Evolutionary conservation across 1,140 invertebrate species (phyloP), one percentile per base, ranked within the genome.

Genomic region (Riptortus pedestris): DNA sequence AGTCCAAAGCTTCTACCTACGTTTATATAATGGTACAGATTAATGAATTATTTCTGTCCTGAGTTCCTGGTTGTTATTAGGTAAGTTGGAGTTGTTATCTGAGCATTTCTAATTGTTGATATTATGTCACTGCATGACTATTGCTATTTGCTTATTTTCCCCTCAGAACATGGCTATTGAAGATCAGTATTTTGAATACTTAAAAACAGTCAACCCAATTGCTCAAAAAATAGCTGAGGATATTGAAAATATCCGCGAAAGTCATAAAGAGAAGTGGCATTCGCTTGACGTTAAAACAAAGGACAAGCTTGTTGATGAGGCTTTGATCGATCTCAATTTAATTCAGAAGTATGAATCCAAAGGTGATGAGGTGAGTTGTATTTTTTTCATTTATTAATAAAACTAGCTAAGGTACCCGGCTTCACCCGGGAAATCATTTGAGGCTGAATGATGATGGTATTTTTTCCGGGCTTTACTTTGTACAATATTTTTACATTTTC

Each of bases 251-350:
- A 82, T 82, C 1, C 83, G 82, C 71, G 80, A 82, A 67, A 79
- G 82, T 2, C 86, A 87, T 66, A 84, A 86, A 74, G 81, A 81
- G 59, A 75, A 84, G 14, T 89, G 86, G 85, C 77, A 81, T 66
- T 79, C 79, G 16, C 71, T 89, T 2, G 81, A 80, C 38, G 74
- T 79, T 47, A 80, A 83, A 51, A 84, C 88, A 74, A 82, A 85
- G 73, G 81, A 84, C 64, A 79, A 88, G 75, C 82, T 87, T 31
- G 76, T 89, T 14, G 82, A 87, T 69, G 85, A 88, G 72, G 84
- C 83, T 0, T 83, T 90, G 63, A 87, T 88, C 43, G 84, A 85
- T 71, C 84, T 85, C 2, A 85, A 87, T 69, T 80, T 84, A 55
- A 79, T 80, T 2, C 71, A 87, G 2, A 85, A 85, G 68, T 88